A percentile compares a stretch with the other conserved stretches of the same genome.
Conservation (phyloP, 2,113 vertebrate species). For the Brevimyrus niger region DNA sequence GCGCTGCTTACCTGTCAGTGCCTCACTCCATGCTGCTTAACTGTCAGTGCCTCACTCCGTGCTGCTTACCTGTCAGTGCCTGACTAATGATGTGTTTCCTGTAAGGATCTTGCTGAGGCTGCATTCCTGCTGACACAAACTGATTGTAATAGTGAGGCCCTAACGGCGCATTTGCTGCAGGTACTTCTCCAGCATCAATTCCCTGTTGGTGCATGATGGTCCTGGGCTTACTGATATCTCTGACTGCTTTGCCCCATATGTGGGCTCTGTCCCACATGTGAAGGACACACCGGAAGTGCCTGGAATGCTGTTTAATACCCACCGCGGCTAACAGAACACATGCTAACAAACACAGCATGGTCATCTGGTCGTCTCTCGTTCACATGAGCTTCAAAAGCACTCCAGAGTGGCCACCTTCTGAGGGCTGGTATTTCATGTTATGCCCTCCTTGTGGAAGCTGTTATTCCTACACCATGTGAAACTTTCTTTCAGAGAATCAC, state of each 20-base stretch:
- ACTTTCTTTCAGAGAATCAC: conserved; percentile 10
- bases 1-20: neutral
- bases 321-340: neutral
- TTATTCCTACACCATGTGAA: neutral
- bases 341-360: neutral
- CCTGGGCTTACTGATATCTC: neutral
- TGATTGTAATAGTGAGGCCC: neutral
- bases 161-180: neutral
- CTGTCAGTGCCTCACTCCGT: neutral
- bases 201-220: neutral
- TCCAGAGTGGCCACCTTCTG: neutral
- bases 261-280: neutral
- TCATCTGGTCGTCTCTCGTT: neutral
- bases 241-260: neutral
- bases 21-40: neutral
- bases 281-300: neutral
- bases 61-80: neutral
- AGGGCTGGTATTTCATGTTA: neutral
- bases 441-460: neutral
- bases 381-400: neutral
- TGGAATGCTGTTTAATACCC: neutral
- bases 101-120: neutral
- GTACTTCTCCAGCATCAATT: neutral
- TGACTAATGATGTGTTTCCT: neutral
- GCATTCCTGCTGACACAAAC: neutral